Percentiles rank a stretch among this genome's conserved stretches.
phyloP scores from a whole-genome alignment of 2,888 invertebrate genomes.

The Cordilura impudica region DNA sequence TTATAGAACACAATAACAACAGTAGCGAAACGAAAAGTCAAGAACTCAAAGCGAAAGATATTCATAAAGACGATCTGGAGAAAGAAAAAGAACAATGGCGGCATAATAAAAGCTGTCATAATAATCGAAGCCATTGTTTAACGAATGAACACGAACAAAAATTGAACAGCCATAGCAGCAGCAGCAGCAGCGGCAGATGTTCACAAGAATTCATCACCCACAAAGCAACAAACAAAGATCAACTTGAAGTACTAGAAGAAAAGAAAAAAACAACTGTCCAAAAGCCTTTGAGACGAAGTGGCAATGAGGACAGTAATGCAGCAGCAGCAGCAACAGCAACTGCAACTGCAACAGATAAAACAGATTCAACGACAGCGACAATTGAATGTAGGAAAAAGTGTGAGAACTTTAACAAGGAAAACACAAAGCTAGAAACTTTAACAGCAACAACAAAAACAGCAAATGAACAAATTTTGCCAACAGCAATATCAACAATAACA shows the following conservation, averaged over 20 bases:
- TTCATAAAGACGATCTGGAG: slow-evolving; percentile 29
- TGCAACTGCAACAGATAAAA: slow-evolving; percentile 5
- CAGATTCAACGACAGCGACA: slow-evolving; percentile 26
- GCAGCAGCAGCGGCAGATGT: slow-evolving; percentile 58
- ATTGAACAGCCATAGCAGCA: slow-evolving; percentile 58
- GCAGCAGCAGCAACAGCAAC: slow-evolving; percentile 8
- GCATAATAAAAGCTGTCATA: slow-evolving; percentile 66
- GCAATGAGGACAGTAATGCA: slow-evolving; percentile 49
- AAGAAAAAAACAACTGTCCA: slow-evolving; percentile 44
- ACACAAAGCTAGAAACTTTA: slow-evolving; percentile 30
- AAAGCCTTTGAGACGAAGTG: slow-evolving; percentile 53
- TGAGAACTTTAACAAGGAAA: slow-evolving; percentile 50
- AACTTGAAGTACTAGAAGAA: slow-evolving; percentile 4
- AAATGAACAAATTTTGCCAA: slow-evolving; percentile 46
- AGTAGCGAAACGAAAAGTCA: slow-evolving; percentile 67
- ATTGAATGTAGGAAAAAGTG: slow-evolving; percentile 27
- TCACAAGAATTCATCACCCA: slow-evolving; percentile 60
- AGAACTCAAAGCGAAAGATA: slow-evolving; percentile 59
- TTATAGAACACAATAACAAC: slow-evolving; percentile 65
- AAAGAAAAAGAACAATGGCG: slow-evolving; percentile 57
- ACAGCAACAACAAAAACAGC: slow-evolving; percentile 27
- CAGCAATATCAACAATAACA: slow-evolving; percentile 36
- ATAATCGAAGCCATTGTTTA: slow-evolving; percentile 65
- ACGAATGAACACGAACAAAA: slow-evolving; percentile 62
- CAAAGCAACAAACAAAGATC: slow-evolving; percentile 56